Evolutionary conservation across 35 echinoderm and acorn worm species (phyloP).

Genomic region (Anneissia japonica): DNA sequence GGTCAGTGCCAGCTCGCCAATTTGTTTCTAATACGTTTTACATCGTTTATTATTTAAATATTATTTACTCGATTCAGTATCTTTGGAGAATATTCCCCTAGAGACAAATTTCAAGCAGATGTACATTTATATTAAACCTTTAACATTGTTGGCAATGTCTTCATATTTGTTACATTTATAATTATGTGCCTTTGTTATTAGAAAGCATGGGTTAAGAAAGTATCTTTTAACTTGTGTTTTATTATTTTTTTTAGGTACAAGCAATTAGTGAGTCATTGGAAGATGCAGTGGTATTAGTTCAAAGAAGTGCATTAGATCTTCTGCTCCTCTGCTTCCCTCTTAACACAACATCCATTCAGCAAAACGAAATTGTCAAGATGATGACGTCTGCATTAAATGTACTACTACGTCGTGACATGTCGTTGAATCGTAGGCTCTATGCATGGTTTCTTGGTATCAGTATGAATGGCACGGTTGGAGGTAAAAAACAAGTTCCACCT

Average conservation of each 20-base stretch:
- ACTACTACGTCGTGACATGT: constrained; percentile 91
- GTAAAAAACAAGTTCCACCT: not conserved
- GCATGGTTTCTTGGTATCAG: constrained; percentile 76
- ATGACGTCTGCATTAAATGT: constrained; percentile 74
- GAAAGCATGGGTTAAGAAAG: too few species aligned
- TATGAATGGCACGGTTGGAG: not conserved
- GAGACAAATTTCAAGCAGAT: too few species aligned
- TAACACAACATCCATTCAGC: constrained; percentile 21
- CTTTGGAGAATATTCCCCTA: too few species aligned
- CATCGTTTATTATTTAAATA: too few species aligned
- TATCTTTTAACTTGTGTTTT: too few species aligned
- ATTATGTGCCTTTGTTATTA: too few species aligned
- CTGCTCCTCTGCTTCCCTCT: constrained; percentile 76
- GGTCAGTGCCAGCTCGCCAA: too few species aligned
- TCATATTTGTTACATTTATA: too few species aligned
- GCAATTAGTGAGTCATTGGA: constrained; percentile 78
- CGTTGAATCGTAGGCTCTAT: constrained; percentile 77
- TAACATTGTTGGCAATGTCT: too few species aligned
- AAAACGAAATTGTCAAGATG: constrained; percentile 49
- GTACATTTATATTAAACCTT: too few species aligned
- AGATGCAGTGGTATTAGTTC: constrained; percentile 78
- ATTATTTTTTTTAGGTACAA: constrained; percentile 46
- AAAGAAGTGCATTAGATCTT: constrained; percentile 78
- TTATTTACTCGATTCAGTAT: too few species aligned
- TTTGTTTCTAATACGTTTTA: too few species aligned